These are phyloP conservation scores for Neotragus moschatus DNA, from an alignment of 2,113 vertebrate species.

Conservation along the genomic window DNA sequence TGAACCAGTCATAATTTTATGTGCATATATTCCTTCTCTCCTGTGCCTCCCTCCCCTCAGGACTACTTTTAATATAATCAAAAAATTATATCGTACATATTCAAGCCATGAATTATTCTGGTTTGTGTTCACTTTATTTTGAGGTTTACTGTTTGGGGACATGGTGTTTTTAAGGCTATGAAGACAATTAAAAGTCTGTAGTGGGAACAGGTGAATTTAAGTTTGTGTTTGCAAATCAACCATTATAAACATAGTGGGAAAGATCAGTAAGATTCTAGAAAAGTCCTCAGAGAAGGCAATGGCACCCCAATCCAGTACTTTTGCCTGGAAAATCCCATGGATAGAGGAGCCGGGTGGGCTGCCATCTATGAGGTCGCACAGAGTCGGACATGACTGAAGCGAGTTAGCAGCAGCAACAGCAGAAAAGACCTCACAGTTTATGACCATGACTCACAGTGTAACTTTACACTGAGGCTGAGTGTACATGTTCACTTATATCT, in stretches of 20 bases:
- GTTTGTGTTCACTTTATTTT: background rate
- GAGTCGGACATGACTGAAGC: too few species aligned
- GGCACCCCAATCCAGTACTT: too few species aligned
- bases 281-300: background rate
- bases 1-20: background rate
- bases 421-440: background rate
- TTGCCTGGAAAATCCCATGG: too few species aligned
- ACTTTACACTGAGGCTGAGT: background rate
- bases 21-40: background rate
- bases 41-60: background rate
- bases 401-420: too few species aligned
- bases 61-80: background rate
- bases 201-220: background rate
- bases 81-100: background rate
- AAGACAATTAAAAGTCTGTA: background rate
- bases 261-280: background rate
- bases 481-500: background rate
- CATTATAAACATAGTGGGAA: background rate
- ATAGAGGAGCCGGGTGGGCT: too few species aligned
- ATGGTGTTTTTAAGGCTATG: background rate
- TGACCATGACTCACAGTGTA: background rate
- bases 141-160: background rate
- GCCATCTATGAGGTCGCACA: too few species aligned
- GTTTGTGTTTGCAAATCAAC: background rate
- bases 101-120: background rate